Base-by-base conservation (phyloP, 2,888 invertebrate genomes). In the Drosophila eohydei region DNA sequence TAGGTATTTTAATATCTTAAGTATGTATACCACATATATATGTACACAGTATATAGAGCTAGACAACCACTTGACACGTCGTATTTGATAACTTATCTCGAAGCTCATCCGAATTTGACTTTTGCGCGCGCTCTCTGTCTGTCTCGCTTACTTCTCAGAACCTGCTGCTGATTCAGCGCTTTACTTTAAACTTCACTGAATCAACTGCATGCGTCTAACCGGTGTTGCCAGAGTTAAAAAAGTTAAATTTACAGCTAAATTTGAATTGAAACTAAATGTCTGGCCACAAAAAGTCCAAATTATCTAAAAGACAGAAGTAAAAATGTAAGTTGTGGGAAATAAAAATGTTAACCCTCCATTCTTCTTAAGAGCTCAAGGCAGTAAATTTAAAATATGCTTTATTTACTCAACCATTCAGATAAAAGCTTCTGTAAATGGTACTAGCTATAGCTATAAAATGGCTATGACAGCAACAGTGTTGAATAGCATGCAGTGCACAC, bases 141-240 rank as follows among this genome's bases (percentile, higher is more conserved):
- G n/a, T 4, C 56, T 34, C 11, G 8, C 8, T 6, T 2, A 8
- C 11, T 59, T 41, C 51, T 58, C 12, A 43, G 61, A 63, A 56
- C 48, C 30, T 12, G 36, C 59, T 63, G 73, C 62, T 69, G 83
- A 81, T 73, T 83, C 77, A 79, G 63, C 57, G 28, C n/a, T 28
- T 62, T 43, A 44, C 30, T 26, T 50, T 59, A 48, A 52, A 62
- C 30, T 59, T n/a, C 9, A 62, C 51, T 73, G 76, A 76, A 80
- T 79, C 86, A 86, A 50, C 64, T 66, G 77, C 32, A 61, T 14
- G 34, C 9, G 21, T 46, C 32, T 21, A 41, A 8, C 28, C 58
- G 28, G 48, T 38, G 58, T 11, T 46, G 44, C 44, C 44, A 36
- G 32, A 43, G 14, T 9, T 44, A 32, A 2, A 44, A 44, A 44